Percentiles rank a stretch among this genome's conserved stretches.
These are phyloP conservation scores for Neoniphon sammara DNA, from an alignment of 2,797 vertebrate genomes.

Conservation along the genomic window DNA sequence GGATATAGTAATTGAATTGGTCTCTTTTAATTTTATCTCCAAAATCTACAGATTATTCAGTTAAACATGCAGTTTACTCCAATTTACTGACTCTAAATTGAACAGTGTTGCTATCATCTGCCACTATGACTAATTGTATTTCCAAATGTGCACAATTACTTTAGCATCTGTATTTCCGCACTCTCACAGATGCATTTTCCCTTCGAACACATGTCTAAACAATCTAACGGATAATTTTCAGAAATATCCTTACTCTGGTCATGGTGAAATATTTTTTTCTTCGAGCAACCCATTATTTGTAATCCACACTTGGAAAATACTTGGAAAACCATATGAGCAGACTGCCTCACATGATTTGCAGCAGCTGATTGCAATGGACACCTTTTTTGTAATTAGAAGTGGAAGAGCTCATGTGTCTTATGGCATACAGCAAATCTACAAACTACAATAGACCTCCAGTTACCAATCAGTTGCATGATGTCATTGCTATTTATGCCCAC, in stretches of 20 bases:
- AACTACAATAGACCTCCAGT: slow-evolving; percentile 11
- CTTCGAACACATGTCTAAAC: not conserved
- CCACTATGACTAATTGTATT: not conserved
- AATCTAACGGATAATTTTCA: not conserved
- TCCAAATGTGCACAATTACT: not conserved
- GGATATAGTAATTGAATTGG: too few relatives aligned
- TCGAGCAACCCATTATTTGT: slow-evolving; percentile 26
- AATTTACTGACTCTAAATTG: too few relatives aligned
- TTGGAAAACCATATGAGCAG: not conserved
- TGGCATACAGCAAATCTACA: not conserved
- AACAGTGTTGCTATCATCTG: not conserved
- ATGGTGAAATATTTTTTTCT: slow-evolving; percentile 6
- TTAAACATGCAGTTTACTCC: too few relatives aligned
- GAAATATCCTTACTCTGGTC: not conserved
- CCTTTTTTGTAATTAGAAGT: not conserved
- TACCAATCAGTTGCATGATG: slow-evolving; percentile 1
- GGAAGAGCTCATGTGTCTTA: not conserved
- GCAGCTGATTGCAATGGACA: not conserved
- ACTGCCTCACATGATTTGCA: not conserved
- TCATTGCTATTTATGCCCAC: slow-evolving; percentile 15
- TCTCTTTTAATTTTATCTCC: too few relatives aligned
- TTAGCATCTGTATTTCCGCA: not conserved
- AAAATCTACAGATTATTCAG: too few relatives aligned
- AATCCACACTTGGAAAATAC: slow-evolving; percentile 49
- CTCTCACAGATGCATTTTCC: not conserved